These are phyloP conservation scores for Chrysemys picta DNA, from an alignment of 2,113 vertebrate genomes.

Conservation along the genomic window DNA sequence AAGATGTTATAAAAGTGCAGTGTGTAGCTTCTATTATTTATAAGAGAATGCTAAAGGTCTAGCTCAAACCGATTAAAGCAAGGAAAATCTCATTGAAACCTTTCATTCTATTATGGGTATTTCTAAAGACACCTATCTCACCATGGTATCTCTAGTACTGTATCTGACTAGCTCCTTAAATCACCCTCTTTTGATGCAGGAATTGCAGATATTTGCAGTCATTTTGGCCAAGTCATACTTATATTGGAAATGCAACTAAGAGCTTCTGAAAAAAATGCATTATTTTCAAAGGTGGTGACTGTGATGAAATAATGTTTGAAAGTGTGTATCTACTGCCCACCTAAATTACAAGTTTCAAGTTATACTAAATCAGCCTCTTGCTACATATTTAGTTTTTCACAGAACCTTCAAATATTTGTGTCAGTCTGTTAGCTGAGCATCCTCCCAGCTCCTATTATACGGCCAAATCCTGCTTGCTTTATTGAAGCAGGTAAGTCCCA, in stretches of 20 bases:
- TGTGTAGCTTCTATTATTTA: slow-evolving; percentile 75
- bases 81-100: slow-evolving; percentile 65
- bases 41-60: slow-evolving; percentile 72
- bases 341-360: not conserved
- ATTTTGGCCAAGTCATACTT: not conserved
- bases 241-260: not conserved
- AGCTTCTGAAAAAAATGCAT: not conserved
- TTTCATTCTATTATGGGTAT: slow-evolving; percentile 35
- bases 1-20: slow-evolving; percentile 74
- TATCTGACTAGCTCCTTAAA: not conserved
- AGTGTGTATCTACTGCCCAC: not conserved
- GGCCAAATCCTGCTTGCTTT: not conserved
- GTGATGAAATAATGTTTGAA: not conserved
- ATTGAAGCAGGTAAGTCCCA: not conserved
- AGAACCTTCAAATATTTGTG: not conserved
- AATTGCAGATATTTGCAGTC: not conserved
- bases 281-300: not conserved
- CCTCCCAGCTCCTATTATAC: rapidly evolving
- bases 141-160: not conserved
- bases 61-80: slow-evolving; percentile 68
- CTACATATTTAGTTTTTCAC: not conserved
- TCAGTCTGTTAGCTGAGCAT: not conserved
- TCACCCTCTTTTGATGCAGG: not conserved
- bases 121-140: slow-evolving; percentile 16
- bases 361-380: not conserved